Evolutionary conservation across 2,888 invertebrate genomes (phyloP), one percentile per base, ranked within the genome.

Genomic region (Neoitamus cyanurus): DNA sequence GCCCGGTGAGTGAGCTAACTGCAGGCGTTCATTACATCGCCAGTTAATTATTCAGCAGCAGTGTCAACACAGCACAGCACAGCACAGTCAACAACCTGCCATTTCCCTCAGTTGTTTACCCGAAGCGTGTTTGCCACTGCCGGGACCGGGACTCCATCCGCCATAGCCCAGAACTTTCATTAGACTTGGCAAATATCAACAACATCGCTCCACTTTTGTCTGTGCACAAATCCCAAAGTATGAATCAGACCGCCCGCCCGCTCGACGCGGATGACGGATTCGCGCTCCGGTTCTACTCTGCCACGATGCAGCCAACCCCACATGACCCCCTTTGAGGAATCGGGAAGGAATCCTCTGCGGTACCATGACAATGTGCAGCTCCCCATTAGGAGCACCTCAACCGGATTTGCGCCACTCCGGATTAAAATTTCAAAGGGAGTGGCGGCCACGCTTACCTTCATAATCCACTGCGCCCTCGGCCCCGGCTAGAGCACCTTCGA

Each of bases 31-130:
- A 77, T 77, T 77, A 77, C 77, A 77, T 42, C 46, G 42, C 77
- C 36, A 46, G 37, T 77, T 77, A 77, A 77, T 77, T 77, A 77
- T 77, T 77, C 77, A 77, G 77, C 15, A 46, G 42, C 37, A 46
- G 77, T 77, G 42, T 77, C 37, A 77, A 73, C 37, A 73, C 30
- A 28, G 48, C 3, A 20, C 69, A 34, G 11, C 69, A 69, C 70
- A 75, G 58, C 15, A 58, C 58, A 78, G 42, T 28, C 78, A 58
- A 78, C 58, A 46, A 46, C 77, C n/a, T 78, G 31, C 13, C 78
- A 73, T 73, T 73, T 73, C 34, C 30, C 78, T 30, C 28, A 3
- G 37, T 46, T 42, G 77, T 46, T 46, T 73, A 34, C 28, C 37
- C 36, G 73, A 37, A 73, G 1, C 37, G 46, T 42, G 48, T 42